A percentile compares a stretch with the other conserved stretches of the same genome.
Evolutionary conservation across 2,113 vertebrate species (phyloP).

Genomic region (Eretmochelys imbricata): DNA sequence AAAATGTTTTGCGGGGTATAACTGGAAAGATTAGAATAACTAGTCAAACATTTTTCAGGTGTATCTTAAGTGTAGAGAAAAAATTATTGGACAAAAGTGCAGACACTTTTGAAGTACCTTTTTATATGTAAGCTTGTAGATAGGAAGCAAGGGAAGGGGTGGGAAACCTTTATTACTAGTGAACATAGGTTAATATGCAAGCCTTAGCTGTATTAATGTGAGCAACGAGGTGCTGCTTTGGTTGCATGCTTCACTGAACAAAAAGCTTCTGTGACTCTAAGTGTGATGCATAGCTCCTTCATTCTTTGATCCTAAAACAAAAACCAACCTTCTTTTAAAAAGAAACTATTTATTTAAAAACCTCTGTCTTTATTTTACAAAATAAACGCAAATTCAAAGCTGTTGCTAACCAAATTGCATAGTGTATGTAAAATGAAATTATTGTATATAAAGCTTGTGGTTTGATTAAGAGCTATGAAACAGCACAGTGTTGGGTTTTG

Average conservation of each 20-base stretch:
- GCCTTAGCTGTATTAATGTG: not conserved
- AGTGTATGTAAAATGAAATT: not conserved
- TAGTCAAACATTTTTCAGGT: conserved; percentile 62
- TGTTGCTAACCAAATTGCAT: not conserved
- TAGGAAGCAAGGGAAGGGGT: conserved; percentile 8
- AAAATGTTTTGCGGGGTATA: conserved; percentile 4
- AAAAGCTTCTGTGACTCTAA: not conserved
- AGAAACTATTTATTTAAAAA: conserved; percentile 34
- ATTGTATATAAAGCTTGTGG: not conserved
- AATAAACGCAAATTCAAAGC: conserved; percentile 38
- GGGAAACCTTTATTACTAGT: conserved; percentile 35
- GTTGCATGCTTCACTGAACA: not conserved
- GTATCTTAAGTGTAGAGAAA: conserved; percentile 59
- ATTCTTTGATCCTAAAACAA: conserved; percentile 23
- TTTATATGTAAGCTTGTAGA: conserved; percentile 47
- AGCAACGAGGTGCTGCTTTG: not conserved
- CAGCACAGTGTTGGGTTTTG: not conserved
- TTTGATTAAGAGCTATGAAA: not conserved
- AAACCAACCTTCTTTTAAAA: conserved; percentile 33
- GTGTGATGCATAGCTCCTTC: conserved; percentile 2
- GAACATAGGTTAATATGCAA: not conserved
- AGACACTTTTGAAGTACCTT: conserved; percentile 59
- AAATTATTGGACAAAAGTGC: conserved; percentile 53
- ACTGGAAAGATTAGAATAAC: conserved; percentile 62
- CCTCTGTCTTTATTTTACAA: conserved; percentile 12